These are phyloP conservation scores for Ormia ochracea DNA, from an alignment of 2,888 invertebrate genomes.

Conservation along the genomic window DNA sequence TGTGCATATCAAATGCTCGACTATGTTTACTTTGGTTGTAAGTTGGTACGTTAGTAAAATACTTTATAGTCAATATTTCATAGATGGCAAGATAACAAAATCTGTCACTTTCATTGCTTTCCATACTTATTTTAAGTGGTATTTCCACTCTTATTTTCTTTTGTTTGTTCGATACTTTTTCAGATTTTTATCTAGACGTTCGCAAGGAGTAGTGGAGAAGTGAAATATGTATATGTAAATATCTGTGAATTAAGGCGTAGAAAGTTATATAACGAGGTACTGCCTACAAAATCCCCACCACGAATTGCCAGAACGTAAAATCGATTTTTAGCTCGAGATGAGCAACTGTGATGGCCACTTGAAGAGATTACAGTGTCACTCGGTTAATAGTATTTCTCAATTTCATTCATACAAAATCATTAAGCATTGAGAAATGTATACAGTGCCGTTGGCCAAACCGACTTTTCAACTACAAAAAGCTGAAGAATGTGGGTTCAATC, in stretches of 20 bases:
- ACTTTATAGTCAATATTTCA: constrained; percentile 47
- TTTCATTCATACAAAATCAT: too few species aligned
- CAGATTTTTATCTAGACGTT: background rate
- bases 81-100: constrained; percentile 58
- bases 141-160: constrained; percentile 37
- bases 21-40: background rate
- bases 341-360: too few species aligned
- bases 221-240: background rate
- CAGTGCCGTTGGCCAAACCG: too few species aligned
- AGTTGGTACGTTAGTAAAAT: background rate
- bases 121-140: constrained; percentile 56
- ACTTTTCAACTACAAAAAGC: too few species aligned
- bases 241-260: background rate
- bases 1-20: background rate
- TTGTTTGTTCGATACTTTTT: background rate
- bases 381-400: too few species aligned
- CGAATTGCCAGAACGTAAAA: too few species aligned
- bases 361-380: too few species aligned
- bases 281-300: too few species aligned
- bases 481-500: too few species aligned
- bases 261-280: background rate
- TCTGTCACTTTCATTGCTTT: constrained; percentile 63
- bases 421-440: too few species aligned
- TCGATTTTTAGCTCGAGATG: too few species aligned
- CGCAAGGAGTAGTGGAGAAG: constrained; percentile 8